These are phyloP conservation scores for Eulithis prunata DNA, from an alignment of 2,888 invertebrate genomes.

Conservation along the genomic window DNA sequence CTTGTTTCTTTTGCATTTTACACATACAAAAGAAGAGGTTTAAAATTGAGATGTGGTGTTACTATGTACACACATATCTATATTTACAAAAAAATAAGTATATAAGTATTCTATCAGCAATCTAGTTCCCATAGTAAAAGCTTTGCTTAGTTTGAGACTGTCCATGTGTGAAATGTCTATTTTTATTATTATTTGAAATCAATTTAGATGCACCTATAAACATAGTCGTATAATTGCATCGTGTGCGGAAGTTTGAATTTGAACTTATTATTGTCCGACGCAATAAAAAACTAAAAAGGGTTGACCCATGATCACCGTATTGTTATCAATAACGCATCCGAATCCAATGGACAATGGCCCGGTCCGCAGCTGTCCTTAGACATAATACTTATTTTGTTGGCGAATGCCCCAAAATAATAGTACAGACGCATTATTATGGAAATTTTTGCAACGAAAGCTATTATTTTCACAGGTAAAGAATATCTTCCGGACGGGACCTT, in stretches of 20 bases:
- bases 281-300: slow-evolving; percentile 49
- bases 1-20: too few relatives aligned
- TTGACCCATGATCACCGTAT: slow-evolving; percentile 60
- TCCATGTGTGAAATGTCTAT: too few relatives aligned
- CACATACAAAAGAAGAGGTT: too few relatives aligned
- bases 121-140: too few relatives aligned
- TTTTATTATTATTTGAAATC: too few relatives aligned
- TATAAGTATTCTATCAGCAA: too few relatives aligned
- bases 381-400: slow-evolving; percentile 66
- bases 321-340: slow-evolving; percentile 57
- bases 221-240: not conserved
- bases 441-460: slow-evolving; percentile 67
- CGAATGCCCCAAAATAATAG: slow-evolving; percentile 76
- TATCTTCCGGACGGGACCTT: slow-evolving; percentile 67
- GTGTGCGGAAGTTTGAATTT: slow-evolving; percentile 18
- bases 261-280: slow-evolving; percentile 34
- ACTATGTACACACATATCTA: too few relatives aligned
- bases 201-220: not conserved
- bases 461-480: slow-evolving; percentile 78
- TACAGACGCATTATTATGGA: slow-evolving; percentile 78
- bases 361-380: slow-evolving; percentile 72
- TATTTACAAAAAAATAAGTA: too few relatives aligned
- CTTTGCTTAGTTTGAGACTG: too few relatives aligned
- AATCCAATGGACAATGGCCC: slow-evolving; percentile 79
- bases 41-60: too few relatives aligned